Evolutionary conservation across 2,888 invertebrate species (phyloP).

Genomic region (Thecocarcelia acutangulata): DNA sequence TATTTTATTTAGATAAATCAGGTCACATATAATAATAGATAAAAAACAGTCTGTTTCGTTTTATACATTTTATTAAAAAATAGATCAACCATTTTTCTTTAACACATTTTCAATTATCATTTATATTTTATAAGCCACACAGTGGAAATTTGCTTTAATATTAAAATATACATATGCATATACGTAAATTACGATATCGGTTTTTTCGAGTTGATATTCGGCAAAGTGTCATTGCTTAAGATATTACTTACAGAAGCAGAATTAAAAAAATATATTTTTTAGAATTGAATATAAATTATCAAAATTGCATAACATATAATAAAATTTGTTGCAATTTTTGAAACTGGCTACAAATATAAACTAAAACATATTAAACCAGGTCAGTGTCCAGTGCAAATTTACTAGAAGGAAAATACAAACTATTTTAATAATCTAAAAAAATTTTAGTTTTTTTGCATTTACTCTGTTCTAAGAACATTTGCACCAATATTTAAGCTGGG

Average conservation of each 20-base stretch:
- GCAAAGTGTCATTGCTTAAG: conserved; percentile 7
- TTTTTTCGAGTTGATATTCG: conserved; percentile 48
- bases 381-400: too few relatives aligned
- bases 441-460: too few relatives aligned
- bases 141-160: conserved; percentile 67
- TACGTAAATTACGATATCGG: conserved; percentile 43
- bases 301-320: conserved; percentile 8
- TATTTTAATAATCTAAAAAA: too few relatives aligned
- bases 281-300: neutral
- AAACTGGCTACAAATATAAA: too few relatives aligned
- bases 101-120: conserved; percentile 55
- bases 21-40: too few relatives aligned
- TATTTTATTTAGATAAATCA: too few relatives aligned
- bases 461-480: too few relatives aligned
- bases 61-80: conserved; percentile 60
- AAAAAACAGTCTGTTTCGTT: too few relatives aligned
- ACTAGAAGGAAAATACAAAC: too few relatives aligned
- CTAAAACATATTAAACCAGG: too few relatives aligned
- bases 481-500: too few relatives aligned
- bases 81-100: conserved; percentile 57
- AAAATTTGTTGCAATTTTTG: conserved; percentile 14
- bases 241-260: conserved; percentile 53
- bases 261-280: conserved; percentile 19
- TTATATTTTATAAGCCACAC: conserved; percentile 62
- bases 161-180: conserved; percentile 49